These are phyloP conservation scores for Nowickia ferox DNA, from an alignment of 2,888 invertebrate genomes.

Conservation along the genomic window DNA sequence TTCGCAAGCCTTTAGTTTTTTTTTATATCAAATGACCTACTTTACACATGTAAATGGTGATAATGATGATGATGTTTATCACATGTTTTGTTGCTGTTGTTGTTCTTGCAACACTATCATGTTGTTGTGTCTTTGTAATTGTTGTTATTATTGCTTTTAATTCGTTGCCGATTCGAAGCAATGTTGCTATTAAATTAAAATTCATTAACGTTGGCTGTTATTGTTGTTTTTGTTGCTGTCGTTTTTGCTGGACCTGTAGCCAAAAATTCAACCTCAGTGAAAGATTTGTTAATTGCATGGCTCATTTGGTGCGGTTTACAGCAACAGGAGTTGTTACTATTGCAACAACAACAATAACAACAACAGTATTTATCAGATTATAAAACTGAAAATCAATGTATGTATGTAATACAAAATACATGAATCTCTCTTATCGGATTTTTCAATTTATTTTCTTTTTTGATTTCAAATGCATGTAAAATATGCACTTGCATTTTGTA, in stretches of 20 bases:
- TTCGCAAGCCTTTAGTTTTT: constrained; percentile 2
- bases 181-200: constrained; percentile 65
- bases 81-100: constrained; percentile 3
- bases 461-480: neutral
- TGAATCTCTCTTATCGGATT: constrained; percentile 30
- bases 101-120: constrained; percentile 1
- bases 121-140: constrained; percentile 11
- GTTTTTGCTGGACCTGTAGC: neutral
- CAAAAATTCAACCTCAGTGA: constrained; percentile 22
- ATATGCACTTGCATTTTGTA: no score
- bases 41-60: constrained; percentile 64
- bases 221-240: constrained; percentile 3
- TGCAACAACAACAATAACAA: neutral
- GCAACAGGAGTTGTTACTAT: neutral
- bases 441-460: constrained; percentile 1
- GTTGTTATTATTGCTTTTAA: constrained; percentile 20
- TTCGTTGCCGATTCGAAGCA: constrained; percentile 25
- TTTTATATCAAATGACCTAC: constrained; percentile 55
- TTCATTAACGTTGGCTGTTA: constrained; percentile 24
- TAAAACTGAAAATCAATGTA: constrained; percentile 27
- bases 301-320: constrained; percentile 37
- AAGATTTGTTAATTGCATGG: constrained; percentile 48
- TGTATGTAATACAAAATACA: constrained; percentile 29
- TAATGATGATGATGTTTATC: no score
- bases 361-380: neutral